Conservation (phyloP, 2,113 vertebrate species). For the Rhegmatorhina hoffmannsi region DNA sequence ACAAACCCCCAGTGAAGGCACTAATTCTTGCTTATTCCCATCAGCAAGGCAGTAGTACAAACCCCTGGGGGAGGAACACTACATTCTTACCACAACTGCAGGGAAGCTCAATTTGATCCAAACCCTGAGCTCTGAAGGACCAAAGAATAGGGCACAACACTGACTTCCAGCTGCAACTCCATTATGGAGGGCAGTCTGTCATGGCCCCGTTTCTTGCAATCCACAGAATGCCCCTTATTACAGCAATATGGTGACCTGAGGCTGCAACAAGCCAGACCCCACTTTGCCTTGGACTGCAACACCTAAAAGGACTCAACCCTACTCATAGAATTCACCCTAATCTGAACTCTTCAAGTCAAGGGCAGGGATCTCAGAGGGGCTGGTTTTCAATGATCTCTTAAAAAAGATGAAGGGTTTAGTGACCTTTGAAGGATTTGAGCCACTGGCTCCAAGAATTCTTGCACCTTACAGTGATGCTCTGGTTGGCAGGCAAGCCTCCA, state of each 20-base stretch:
- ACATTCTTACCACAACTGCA: not conserved
- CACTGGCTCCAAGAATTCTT: not conserved
- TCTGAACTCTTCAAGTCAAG: not conserved
- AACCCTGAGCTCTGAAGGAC: not conserved
- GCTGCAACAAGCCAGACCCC: not conserved
- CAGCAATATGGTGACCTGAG: accelerated
- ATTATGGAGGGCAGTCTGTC: not conserved
- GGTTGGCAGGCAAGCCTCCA: not conserved
- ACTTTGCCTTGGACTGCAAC: not conserved
- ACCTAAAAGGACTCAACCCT: not conserved
- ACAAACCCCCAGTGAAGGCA: not conserved
- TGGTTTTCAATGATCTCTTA: not conserved
- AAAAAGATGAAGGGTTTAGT: not conserved
- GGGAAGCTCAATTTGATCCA: not conserved
- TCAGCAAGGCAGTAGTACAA: not conserved
- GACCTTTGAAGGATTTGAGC: not conserved
- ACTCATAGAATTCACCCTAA: not conserved
- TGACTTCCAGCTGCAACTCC: not conserved
- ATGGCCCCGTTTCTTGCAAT: not conserved
- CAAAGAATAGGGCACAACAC: not conserved
- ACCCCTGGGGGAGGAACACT: not conserved
- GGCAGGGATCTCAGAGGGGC: not conserved
- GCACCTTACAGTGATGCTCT: not conserved
- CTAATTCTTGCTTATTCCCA: not conserved
- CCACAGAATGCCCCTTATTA: not conserved